Evolutionary conservation across 2,888 invertebrate species (phyloP).

Genomic region (Luffia ferchaultella): DNA sequence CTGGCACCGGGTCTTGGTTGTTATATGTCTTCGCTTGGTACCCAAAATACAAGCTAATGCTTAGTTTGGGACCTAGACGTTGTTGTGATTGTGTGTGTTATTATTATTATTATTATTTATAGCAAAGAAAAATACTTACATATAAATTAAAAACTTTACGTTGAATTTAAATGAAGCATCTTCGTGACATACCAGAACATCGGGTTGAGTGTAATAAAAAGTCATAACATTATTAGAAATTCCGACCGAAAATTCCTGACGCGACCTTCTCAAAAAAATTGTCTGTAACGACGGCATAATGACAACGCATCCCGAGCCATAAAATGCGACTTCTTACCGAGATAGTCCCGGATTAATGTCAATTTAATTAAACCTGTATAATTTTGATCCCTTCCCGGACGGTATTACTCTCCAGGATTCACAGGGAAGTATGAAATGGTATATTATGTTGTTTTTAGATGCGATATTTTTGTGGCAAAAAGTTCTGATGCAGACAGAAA

Average conservation of each 20-base stretch:
- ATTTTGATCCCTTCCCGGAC: conserved; percentile 34
- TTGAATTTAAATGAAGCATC: too few species aligned
- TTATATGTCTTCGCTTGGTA: too few species aligned
- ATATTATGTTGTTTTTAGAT: background rate
- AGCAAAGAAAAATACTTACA: too few species aligned
- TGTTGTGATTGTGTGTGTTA: too few species aligned
- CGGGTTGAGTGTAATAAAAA: background rate
- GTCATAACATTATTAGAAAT: conserved; percentile 1
- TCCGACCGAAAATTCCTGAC: conserved; percentile 20
- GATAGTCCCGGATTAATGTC: conserved; percentile 56
- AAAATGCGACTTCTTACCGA: conserved; percentile 42
- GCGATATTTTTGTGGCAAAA: background rate
- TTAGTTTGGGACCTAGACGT: too few species aligned
- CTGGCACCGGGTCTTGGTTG: too few species aligned
- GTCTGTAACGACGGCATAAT: conserved; percentile 55
- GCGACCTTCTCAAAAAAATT: conserved; percentile 18
- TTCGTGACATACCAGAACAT: background rate
- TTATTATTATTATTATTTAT: too few species aligned
- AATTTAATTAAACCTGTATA: conserved; percentile 63
- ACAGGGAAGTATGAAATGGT: background rate
- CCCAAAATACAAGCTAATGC: too few species aligned
- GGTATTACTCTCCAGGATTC: background rate
- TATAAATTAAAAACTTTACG: too few species aligned
- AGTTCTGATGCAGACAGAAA: too few species aligned
- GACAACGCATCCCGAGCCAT: conserved; percentile 37